Conservation (phyloP, 2,888 invertebrate species). For the Eumerus sabulonum region DNA sequence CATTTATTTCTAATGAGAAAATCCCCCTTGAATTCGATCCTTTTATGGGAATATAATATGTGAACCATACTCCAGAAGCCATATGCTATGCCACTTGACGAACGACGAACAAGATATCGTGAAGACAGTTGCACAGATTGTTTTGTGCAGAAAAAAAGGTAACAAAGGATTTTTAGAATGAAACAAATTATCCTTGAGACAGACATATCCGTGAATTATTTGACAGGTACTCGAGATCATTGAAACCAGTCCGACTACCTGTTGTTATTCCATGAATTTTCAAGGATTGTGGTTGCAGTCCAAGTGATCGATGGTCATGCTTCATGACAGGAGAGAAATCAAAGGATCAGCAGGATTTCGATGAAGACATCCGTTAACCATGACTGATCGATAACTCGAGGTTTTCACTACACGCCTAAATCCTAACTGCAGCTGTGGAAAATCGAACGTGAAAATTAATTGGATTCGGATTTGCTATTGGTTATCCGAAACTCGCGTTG, state of each 20-base stretch:
- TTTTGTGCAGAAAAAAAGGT: conserved; percentile 6
- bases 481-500: conserved; percentile 29
- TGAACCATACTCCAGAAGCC: conserved; percentile 45
- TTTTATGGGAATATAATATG: conserved; percentile 63
- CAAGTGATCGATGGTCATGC: conserved; percentile 58
- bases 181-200: conserved; percentile 47
- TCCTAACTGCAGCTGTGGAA: conserved; percentile 31
- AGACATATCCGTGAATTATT: conserved; percentile 38
- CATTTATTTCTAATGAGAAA: conserved; percentile 65
- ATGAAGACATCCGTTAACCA: conserved; percentile 62
- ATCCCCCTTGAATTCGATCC: conserved; percentile 51
- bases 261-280: conserved; percentile 33
- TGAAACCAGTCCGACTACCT: conserved; percentile 46
- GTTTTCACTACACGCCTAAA: conserved; percentile 11
- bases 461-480: conserved; percentile 53
- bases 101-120: conserved; percentile 14
- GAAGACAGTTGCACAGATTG: conserved; percentile 17
- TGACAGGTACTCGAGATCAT: conserved; percentile 61
- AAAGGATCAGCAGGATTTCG: conserved; percentile 41
- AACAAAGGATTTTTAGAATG: conserved; percentile 4
- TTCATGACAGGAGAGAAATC: conserved; percentile 48
- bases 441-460: conserved; percentile 65
- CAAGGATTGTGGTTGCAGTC: conserved; percentile 34
- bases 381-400: conserved; percentile 55
- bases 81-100: conserved; percentile 56